A percentile compares a stretch with the other conserved stretches of the same genome.
Evolutionary conservation across 1,140 invertebrate species (phyloP).

Genomic region (Spodoptera litura): DNA sequence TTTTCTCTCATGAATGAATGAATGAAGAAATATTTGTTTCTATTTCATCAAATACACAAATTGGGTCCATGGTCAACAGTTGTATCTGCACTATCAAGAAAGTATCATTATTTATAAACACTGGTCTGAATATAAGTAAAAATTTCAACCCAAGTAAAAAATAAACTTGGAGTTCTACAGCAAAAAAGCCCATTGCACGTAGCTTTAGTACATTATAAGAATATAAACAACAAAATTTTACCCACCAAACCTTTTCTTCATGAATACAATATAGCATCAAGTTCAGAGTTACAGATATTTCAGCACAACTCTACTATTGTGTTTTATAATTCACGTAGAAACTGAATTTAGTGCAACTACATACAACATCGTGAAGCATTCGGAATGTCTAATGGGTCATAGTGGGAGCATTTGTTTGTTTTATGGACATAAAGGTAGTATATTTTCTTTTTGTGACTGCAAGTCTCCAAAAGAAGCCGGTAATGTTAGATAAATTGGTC

Average conservation of each 20-base stretch:
- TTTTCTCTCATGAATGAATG: too few relatives aligned
- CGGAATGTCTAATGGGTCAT: constrained; percentile 14
- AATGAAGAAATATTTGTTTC: too few relatives aligned
- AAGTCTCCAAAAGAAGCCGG: too few relatives aligned
- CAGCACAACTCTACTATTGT: constrained; percentile 3
- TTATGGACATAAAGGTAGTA: background rate
- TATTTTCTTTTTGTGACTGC: constrained; percentile 21
- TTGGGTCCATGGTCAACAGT: too few relatives aligned
- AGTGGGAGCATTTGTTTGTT: constrained; percentile 11
- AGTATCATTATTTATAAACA: too few relatives aligned
- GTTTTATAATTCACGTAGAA: constrained; percentile 32
- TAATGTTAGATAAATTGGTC: too few relatives aligned
- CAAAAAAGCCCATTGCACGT: background rate
- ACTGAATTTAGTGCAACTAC: constrained; percentile 35
- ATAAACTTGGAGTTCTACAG: background rate
- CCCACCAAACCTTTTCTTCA: background rate
- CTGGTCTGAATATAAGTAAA: too few relatives aligned
- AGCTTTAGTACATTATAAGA: background rate
- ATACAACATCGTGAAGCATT: constrained; percentile 38
- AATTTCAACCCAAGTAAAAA: background rate
- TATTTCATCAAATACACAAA: too few relatives aligned
- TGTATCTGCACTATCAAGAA: too few relatives aligned
- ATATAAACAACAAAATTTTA: constrained; percentile 10
- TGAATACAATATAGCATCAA: constrained; percentile 11
- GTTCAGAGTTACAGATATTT: background rate